These are phyloP conservation scores for Epirrhoe alternata DNA, from an alignment of 2,888 invertebrate species.

Conservation along the genomic window DNA sequence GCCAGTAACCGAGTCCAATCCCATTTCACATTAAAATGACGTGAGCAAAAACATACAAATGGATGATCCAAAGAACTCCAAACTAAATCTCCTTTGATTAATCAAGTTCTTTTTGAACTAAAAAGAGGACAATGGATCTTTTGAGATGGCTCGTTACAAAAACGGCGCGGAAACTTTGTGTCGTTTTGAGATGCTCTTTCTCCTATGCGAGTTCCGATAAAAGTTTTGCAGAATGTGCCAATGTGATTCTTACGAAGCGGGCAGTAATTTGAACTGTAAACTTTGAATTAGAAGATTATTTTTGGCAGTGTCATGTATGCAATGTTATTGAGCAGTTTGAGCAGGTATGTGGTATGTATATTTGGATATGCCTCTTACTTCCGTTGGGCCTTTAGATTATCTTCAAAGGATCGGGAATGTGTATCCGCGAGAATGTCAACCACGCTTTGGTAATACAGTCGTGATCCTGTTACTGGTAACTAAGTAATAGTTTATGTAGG, in stretches of 20 bases:
- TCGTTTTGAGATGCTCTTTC: conserved; percentile 14
- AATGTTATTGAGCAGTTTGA: too few relatives aligned
- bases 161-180: conserved; percentile 16
- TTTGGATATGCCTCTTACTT: too few relatives aligned
- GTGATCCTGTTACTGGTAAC: too few relatives aligned
- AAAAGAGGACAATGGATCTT: conserved; percentile 29
- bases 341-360: too few relatives aligned
- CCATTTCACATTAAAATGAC: conserved; percentile 1
- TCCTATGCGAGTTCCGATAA: neutral
- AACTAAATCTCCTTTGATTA: conserved; percentile 34
- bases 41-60: conserved; percentile 16
- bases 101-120: conserved; percentile 28
- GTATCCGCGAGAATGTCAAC: too few relatives aligned
- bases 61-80: conserved; percentile 10
- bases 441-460: too few relatives aligned
- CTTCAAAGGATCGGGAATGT: too few relatives aligned
- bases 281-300: too few relatives aligned
- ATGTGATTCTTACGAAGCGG: neutral
- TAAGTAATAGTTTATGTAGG: neutral
- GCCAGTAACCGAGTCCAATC: neutral
- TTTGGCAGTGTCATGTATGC: too few relatives aligned
- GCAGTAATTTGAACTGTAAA: neutral
- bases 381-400: too few relatives aligned
- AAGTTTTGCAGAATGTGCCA: neutral
- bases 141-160: conserved; percentile 23